Base-by-base conservation (phyloP, 2,113 vertebrate species). In the Natator depressus region DNA sequence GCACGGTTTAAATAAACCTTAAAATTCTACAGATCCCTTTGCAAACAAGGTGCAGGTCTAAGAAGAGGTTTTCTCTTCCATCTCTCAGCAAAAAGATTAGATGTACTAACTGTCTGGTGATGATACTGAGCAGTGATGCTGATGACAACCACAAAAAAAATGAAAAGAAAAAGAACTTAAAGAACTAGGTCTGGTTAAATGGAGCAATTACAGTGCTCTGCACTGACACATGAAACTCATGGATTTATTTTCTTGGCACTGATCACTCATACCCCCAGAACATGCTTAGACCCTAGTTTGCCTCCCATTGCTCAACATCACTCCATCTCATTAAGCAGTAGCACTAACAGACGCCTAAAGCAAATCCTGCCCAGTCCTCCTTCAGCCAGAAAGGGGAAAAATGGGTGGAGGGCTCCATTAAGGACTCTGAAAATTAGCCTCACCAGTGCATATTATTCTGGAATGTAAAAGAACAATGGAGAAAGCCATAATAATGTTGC, bases 151-250 rank as follows among this genome's bases (percentile, higher is more conserved):
- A 12, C 38, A 19, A 31, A 3, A 20, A 49, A 2, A 47, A 47
- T 24, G 16, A 25, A 1, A 19, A 83, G 10, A 94, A 50, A 12
- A 3, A 69, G 55, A 6, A 0, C 19, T 0, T 46, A 12, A 3
- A 69, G 55, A 6, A 0, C 19, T 0, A 62, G 3, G n/a, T 5
- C 42, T 31, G 54, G 35, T 1, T 42, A 72, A 69, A 27, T 42
- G 5, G 54, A 7, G 17, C 29, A 1, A 5, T 13, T 10, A 11
- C 16, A 19, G 55, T 1, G 7, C 6, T 49, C 84, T 20, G 49
- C 42, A 25, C 75, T 0, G 12, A 29, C 0, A 46, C 0, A 2
- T 72, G 17, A 47, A n/a, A 8, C 0, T 42, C 2, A n/a, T 3
- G 42, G 27, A 4, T 4, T 10, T 2, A 7, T 38, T n/a, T 57